A percentile compares a stretch with the other conserved stretches of the same genome.
Conservation (phyloP, 2,888 invertebrate species). For the Iselma pallidipennis region DNA sequence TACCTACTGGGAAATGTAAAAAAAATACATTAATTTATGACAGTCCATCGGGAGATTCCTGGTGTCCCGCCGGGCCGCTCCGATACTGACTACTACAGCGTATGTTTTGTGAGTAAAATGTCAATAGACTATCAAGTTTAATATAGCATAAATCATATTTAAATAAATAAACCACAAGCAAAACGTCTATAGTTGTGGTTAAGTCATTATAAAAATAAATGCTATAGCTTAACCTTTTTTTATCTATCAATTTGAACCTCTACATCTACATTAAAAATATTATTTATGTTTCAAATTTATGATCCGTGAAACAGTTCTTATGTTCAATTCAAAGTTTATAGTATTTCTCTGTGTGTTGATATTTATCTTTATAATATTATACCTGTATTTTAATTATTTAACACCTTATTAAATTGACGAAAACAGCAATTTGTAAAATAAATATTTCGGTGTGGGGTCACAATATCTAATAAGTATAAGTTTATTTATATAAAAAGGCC, state of each 20-base stretch:
- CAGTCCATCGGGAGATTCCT: too few species aligned
- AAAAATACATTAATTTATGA: too few species aligned
- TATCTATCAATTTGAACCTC: constrained; percentile 42
- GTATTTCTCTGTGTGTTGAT: neutral
- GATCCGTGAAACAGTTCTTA: constrained; percentile 38
- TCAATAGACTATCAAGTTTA: constrained; percentile 27
- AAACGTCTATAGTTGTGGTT: constrained; percentile 35
- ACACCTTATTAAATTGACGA: too few species aligned
- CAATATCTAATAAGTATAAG: too few species aligned
- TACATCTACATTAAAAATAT: constrained; percentile 31
- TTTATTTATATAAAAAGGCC: too few species aligned
- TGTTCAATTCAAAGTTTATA: constrained; percentile 31
- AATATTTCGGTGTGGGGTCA: too few species aligned
- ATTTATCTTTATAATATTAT: neutral
- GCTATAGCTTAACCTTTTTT: constrained; percentile 39
- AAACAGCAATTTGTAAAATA: too few species aligned
- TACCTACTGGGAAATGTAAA: too few species aligned
- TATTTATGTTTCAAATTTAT: constrained; percentile 38
- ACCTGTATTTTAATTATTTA: too few species aligned
- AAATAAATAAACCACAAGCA: constrained; percentile 38
- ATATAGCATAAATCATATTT: constrained; percentile 34
- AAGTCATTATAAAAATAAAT: constrained; percentile 38
- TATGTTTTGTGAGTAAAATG: constrained; percentile 8
- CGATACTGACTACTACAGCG: too few species aligned
- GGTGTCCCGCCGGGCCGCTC: too few species aligned